Evolutionary conservation across 2,888 invertebrate genomes (phyloP).

Genomic region (Zaprionus obscuricornis): DNA sequence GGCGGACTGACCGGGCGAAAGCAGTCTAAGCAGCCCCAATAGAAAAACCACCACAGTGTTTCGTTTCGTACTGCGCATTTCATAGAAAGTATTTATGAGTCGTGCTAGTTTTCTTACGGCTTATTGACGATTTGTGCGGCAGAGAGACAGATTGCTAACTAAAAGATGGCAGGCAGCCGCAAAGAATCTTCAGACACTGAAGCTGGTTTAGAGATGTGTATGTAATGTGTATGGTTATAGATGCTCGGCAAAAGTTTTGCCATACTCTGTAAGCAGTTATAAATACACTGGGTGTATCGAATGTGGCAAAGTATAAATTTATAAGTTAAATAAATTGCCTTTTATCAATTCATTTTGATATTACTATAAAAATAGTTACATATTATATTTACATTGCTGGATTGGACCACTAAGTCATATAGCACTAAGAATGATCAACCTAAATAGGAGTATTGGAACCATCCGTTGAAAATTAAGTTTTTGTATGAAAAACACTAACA

Average conservation of each 20-base stretch:
- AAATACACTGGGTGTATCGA: neutral
- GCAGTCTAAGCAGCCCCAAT: slow-evolving; percentile 30
- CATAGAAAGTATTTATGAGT: slow-evolving; percentile 14
- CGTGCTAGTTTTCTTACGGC: neutral
- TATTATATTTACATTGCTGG: too few species aligned
- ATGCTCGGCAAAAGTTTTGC: slow-evolving; percentile 41
- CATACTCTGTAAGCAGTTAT: slow-evolving; percentile 40
- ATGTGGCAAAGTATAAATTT: neutral
- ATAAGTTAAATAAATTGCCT: too few species aligned
- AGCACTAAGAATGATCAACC: too few species aligned
- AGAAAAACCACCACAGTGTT: slow-evolving; percentile 17
- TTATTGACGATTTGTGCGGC: slow-evolving; percentile 58
- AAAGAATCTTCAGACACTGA: slow-evolving; percentile 55
- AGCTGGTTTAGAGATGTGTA: slow-evolving; percentile 59
- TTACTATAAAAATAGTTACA: too few species aligned
- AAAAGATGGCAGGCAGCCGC: slow-evolving; percentile 48
- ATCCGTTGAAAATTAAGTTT: neutral
- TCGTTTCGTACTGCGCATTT: slow-evolving; percentile 60
- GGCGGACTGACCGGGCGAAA: slow-evolving; percentile 51
- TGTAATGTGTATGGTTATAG: slow-evolving; percentile 48
- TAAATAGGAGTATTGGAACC: too few species aligned
- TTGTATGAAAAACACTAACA: neutral
- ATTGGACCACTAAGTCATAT: too few species aligned
- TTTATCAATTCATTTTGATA: neutral
- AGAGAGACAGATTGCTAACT: slow-evolving; percentile 64